phyloP scores from a whole-genome alignment of 2,113 vertebrate genomes.

The Mustela nigripes region DNA sequence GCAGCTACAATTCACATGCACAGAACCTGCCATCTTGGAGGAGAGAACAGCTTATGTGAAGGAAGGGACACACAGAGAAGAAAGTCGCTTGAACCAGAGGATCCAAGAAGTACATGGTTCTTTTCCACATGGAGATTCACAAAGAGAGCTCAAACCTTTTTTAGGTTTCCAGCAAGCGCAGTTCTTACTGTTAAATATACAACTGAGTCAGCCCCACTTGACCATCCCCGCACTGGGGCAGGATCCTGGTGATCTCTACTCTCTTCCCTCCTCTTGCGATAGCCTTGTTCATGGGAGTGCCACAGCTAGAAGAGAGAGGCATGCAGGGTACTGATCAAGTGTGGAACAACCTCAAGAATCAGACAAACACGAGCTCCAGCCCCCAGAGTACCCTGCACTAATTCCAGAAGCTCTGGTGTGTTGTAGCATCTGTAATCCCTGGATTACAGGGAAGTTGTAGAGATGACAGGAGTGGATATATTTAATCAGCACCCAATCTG shows the following conservation, averaged over 20 bases:
- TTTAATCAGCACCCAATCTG: not conserved
- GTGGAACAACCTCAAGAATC: not conserved
- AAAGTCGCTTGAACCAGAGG: not conserved
- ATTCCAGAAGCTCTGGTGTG: not conserved
- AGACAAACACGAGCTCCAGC: not conserved
- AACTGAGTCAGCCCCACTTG: not conserved
- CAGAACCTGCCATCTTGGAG: too few species aligned
- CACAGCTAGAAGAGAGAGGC: not conserved
- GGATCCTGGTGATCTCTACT: accelerated
- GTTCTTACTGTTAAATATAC: not conserved
- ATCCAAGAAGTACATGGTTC: accelerated
- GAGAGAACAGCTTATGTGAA: not conserved
- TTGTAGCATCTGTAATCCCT: too few species aligned
- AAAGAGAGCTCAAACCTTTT: not conserved
- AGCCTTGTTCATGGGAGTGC: not conserved
- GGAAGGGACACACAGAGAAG: not conserved
- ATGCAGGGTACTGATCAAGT: accelerated
- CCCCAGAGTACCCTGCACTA: too few species aligned
- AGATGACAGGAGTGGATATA: not conserved
- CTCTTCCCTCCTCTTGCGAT: not conserved
- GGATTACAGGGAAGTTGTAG: too few species aligned
- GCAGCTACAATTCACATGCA: accelerated
- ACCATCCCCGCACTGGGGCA: not conserved
- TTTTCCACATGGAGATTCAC: not conserved
- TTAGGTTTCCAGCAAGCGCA: too few species aligned